These are phyloP conservation scores for Colossoma macropomum DNA, from an alignment of 2,113 vertebrate species.

Conservation along the genomic window DNA sequence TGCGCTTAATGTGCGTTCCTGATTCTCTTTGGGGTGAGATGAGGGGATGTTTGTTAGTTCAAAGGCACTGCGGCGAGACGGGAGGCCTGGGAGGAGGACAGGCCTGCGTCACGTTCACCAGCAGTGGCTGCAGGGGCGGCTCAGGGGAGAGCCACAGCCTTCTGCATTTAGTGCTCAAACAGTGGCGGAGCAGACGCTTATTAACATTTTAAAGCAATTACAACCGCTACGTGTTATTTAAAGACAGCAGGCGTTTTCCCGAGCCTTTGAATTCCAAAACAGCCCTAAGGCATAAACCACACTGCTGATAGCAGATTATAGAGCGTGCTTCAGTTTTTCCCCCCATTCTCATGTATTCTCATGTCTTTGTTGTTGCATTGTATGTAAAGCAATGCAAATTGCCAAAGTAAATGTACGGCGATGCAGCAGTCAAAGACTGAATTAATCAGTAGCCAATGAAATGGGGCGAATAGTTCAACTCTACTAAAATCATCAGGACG, in stretches of 20 bases:
- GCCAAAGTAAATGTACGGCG: neutral
- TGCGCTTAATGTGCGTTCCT: conserved; percentile 69
- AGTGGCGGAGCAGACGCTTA: conserved; percentile 59
- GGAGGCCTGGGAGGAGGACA: conserved; percentile 63
- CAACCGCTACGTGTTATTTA: conserved; percentile 61
- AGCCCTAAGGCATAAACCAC: conserved; percentile 42
- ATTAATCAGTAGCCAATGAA: neutral
- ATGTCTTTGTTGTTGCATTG: neutral
- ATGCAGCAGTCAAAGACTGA: neutral
- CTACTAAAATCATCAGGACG: neutral
- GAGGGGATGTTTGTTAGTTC: conserved; percentile 72
- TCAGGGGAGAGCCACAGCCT: conserved; percentile 63
- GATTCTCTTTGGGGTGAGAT: conserved; percentile 55
- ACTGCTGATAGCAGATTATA: conserved; percentile 21
- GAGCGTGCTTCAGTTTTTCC: neutral
- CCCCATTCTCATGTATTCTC: neutral
- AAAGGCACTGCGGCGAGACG: conserved; percentile 68
- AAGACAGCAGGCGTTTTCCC: conserved; percentile 65
- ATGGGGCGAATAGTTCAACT: neutral
- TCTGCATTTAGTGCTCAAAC: conserved; percentile 65
- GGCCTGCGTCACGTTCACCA: conserved; percentile 54
- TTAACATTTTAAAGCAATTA: conserved; percentile 70
- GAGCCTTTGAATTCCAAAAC: conserved; percentile 60
- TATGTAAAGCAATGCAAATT: neutral
- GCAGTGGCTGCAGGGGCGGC: conserved; percentile 59